Conservation (phyloP, 2,113 vertebrate species). For the Cettia cetti region DNA sequence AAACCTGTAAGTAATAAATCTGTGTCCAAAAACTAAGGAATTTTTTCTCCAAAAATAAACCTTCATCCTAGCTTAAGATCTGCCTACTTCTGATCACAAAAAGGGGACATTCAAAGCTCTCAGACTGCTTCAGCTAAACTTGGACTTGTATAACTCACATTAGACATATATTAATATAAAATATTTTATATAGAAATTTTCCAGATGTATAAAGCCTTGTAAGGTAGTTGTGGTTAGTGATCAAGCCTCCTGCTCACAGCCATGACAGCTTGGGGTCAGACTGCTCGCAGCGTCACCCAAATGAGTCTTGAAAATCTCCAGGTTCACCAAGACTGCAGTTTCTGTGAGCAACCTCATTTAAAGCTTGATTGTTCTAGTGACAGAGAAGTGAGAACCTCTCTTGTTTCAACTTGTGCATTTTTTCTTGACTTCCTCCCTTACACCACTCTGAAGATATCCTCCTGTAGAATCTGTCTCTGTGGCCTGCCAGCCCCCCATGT, state of each 20-base stretch:
- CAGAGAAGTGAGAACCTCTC: not conserved
- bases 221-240: not conserved
- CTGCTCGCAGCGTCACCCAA: not conserved
- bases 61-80: not conserved
- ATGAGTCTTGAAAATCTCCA: not conserved
- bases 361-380: not conserved
- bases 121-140: not conserved
- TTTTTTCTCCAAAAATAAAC: not conserved
- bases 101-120: not conserved
- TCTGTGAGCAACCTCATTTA: not conserved
- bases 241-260: not conserved
- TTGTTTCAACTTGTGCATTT: not conserved
- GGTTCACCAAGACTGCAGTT: not conserved
- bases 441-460: not conserved
- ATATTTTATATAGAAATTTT: not conserved
- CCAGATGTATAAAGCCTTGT: not conserved
- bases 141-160: not conserved
- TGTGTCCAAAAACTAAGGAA: not conserved
- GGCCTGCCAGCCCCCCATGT: rapidly evolving
- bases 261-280: not conserved
- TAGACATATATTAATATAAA: not conserved
- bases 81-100: not conserved
- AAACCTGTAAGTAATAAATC: not conserved
- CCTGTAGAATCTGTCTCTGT: not conserved
- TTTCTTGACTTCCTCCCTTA: not conserved